Evolutionary conservation across 2,113 vertebrate genomes (phyloP).

Genomic region (Toxotes chatareus): DNA sequence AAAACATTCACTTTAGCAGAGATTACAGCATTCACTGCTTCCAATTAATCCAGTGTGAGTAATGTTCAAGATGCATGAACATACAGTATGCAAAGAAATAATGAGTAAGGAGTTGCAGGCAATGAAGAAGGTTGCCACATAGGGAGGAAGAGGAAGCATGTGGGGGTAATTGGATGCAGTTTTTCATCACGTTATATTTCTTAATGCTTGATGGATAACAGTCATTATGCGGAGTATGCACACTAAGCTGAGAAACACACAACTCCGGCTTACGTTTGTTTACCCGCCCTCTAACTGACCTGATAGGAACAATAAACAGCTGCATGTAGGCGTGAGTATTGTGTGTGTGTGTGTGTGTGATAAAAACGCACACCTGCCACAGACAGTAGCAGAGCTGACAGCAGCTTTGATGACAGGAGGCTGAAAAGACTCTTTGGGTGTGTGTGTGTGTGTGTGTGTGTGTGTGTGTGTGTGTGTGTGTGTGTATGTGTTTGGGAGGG

Average conservation of each 20-base stretch:
- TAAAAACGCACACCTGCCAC: constrained; percentile 37
- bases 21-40: not conserved
- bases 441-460: not conserved
- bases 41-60: constrained; percentile 5
- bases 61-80: constrained; percentile 1
- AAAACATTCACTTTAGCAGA: constrained; percentile 18
- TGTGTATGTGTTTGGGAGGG: not conserved
- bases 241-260: constrained; percentile 14
- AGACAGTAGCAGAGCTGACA: constrained; percentile 12
- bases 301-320: constrained; percentile 34
- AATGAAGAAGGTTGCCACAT: not conserved
- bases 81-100: constrained; percentile 18
- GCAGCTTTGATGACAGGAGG: constrained; percentile 38
- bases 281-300: constrained; percentile 35
- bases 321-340: constrained; percentile 7
- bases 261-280: constrained; percentile 16
- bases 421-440: constrained; percentile 35
- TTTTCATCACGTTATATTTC: constrained; percentile 32
- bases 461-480: not conserved
- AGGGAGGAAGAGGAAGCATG: not conserved
- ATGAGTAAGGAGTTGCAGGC: not conserved
- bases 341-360: constrained; percentile 24
- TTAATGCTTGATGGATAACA: constrained; percentile 1
- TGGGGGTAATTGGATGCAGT: not conserved
- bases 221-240: constrained; percentile 10